phyloP scores from a whole-genome alignment of 2,888 invertebrate species.

The Euzophera pinguis region DNA sequence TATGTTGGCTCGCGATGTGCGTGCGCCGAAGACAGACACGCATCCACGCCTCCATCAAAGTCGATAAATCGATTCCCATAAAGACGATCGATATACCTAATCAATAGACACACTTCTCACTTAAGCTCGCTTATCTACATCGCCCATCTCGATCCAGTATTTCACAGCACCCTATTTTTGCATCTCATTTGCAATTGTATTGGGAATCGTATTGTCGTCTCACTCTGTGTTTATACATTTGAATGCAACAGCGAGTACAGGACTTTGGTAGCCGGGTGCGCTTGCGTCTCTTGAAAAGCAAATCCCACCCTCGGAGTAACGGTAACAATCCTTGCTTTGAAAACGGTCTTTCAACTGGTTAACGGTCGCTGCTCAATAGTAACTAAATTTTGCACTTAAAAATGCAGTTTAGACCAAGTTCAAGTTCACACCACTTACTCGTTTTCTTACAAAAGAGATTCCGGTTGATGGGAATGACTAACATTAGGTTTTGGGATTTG shows the following conservation, averaged over 20 bases:
- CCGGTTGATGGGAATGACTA: not conserved
- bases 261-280: slow-evolving; percentile 39
- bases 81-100: slow-evolving; percentile 25
- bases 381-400: slow-evolving; percentile 11
- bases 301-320: slow-evolving; percentile 54
- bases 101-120: not conserved
- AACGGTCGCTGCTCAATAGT: slow-evolving; percentile 42
- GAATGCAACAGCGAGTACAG: slow-evolving; percentile 30
- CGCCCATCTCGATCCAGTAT: slow-evolving; percentile 1
- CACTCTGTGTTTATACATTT: not conserved
- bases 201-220: slow-evolving; percentile 4
- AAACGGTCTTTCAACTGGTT: slow-evolving; percentile 41
- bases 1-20: slow-evolving; percentile 72
- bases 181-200: slow-evolving; percentile 30
- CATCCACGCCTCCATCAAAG: slow-evolving; percentile 58
- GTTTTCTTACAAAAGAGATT: not conserved
- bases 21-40: slow-evolving; percentile 65
- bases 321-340: slow-evolving; percentile 50
- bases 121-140: not conserved
- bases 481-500: too few species aligned
- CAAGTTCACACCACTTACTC: not conserved
- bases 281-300: slow-evolving; percentile 42
- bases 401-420: slow-evolving; percentile 1
- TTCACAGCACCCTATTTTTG: slow-evolving; percentile 21
- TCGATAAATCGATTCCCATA: slow-evolving; percentile 49